Evolutionary conservation across 2,888 invertebrate species (phyloP), one percentile per base, ranked within the genome.

Genomic region (Agrilus cyanescens): DNA sequence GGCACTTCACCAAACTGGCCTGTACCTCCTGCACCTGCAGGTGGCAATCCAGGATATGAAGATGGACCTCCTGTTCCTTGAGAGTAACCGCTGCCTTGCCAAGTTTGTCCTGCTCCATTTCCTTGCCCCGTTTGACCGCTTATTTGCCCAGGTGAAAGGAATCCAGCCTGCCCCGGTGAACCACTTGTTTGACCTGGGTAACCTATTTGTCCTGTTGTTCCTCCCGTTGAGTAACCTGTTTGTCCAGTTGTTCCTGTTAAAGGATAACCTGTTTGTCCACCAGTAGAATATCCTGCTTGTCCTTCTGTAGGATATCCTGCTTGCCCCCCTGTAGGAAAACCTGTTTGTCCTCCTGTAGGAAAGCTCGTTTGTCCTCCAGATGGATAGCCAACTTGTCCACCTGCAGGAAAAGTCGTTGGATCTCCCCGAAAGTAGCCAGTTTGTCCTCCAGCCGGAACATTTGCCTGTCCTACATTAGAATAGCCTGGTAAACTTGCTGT

Each of bases 91-190:
- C 37, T 33, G 12, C 32, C 25, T 37, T 29, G 34, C 44, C 46
- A 32, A 4, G 38, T 41, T 12, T 37, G 40, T 16, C 48, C 47
- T 30, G 46, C 37, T 37, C 46, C 34, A 20, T 37, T 25, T 15
- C 44, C 30, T 14, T 42, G 49, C 12, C 40, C 38, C 13, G 20
- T 32, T 41, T 30, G 30, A 35, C 37, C 33, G 35, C 44, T 35
- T 12, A 46, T 47, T 13, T 41, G 44, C 12, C 38, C 38, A 15
- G 43, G 34, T 37, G 42, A 33, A 29, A 45, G 42, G 2, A 5
- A 14, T 32, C 42, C 45, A 12, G 49, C 46, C 35, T 49, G 48
- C 33, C 46, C 45, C 38, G 50, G 52, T 33, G 45, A 42, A 12
- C 46, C 48, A n/a, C 45, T 35, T 12, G 20, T 48, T 29, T 41